Evolutionary conservation across 2,888 invertebrate genomes (phyloP).

Genomic region (Cecidostiba fungosa): DNA sequence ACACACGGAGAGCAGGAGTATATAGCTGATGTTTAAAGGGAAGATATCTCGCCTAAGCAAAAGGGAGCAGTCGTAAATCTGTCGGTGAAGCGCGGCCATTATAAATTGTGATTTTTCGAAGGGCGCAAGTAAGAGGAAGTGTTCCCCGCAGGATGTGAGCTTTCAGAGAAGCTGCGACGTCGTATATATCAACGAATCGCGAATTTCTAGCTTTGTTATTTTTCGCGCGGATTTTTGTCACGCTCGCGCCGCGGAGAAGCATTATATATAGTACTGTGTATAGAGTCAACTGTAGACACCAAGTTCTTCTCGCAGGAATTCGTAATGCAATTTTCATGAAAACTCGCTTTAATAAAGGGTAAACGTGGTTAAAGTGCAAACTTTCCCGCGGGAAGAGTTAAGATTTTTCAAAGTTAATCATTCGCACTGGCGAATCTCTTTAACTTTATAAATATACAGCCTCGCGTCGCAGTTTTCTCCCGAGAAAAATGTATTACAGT

Average conservation of each 20-base stretch:
- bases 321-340: neutral
- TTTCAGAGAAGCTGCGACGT: neutral
- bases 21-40: conserved; percentile 25
- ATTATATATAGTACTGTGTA: too few species aligned
- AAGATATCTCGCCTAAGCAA: conserved; percentile 25
- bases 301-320: neutral
- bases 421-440: too few species aligned
- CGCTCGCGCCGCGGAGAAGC: too few species aligned
- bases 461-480: too few species aligned
- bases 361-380: neutral
- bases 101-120: conserved; percentile 68
- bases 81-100: conserved; percentile 60
- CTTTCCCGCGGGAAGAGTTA: neutral
- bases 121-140: conserved; percentile 70
- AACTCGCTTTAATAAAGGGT: neutral
- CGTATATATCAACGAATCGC: neutral
- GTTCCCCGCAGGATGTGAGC: conserved; percentile 65
- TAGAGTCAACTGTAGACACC: too few species aligned
- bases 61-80: conserved; percentile 65
- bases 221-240: neutral
- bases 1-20: neutral
- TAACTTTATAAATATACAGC: too few species aligned
- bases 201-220: neutral
- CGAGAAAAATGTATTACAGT: too few species aligned
- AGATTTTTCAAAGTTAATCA: too few species aligned